Evolutionary conservation across 2,797 vertebrate genomes (phyloP).

Genomic region (Enteromius mattozi): DNA sequence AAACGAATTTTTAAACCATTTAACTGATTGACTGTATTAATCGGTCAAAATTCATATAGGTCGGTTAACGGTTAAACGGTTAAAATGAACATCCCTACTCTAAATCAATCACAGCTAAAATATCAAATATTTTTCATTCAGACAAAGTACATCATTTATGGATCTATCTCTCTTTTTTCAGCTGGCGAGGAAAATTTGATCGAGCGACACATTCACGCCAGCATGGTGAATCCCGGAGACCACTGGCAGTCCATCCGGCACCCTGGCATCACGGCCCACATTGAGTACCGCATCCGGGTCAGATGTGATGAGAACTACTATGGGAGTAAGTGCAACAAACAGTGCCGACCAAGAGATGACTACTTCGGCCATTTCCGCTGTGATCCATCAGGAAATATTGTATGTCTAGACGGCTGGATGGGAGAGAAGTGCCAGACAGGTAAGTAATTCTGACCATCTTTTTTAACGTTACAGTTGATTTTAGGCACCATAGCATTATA

Average conservation of each 20-base stretch:
- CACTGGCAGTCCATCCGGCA: slow-evolving; percentile 86
- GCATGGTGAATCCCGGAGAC: slow-evolving; percentile 93
- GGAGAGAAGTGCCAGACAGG: slow-evolving; percentile 88
- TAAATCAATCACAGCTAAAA: not conserved
- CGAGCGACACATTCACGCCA: slow-evolving; percentile 84
- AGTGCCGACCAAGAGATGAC: slow-evolving; percentile 91
- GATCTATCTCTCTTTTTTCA: slow-evolving; percentile 22
- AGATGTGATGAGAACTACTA: slow-evolving; percentile 94
- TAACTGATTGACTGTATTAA: too few species aligned
- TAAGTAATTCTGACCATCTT: slow-evolving; percentile 63
- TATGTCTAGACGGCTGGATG: slow-evolving; percentile 98
- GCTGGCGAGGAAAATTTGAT: slow-evolving; percentile 84
- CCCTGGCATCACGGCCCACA: slow-evolving; percentile 85
- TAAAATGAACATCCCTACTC: too few species aligned
- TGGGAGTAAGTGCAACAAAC: slow-evolving; percentile 91
- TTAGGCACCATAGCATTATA: not conserved
- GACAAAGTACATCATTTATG: not conserved
- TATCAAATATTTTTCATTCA: not conserved
- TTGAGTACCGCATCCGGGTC: slow-evolving; percentile 88
- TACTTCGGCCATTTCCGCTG: slow-evolving; percentile 96
- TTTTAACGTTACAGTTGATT: not conserved
- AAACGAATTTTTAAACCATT: too few species aligned
- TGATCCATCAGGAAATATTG: slow-evolving; percentile 88
- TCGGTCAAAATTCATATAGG: too few species aligned
- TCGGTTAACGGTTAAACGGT: too few species aligned